phyloP scores from a whole-genome alignment of 2,113 vertebrate genomes.

The Carettochelys insculpta region DNA sequence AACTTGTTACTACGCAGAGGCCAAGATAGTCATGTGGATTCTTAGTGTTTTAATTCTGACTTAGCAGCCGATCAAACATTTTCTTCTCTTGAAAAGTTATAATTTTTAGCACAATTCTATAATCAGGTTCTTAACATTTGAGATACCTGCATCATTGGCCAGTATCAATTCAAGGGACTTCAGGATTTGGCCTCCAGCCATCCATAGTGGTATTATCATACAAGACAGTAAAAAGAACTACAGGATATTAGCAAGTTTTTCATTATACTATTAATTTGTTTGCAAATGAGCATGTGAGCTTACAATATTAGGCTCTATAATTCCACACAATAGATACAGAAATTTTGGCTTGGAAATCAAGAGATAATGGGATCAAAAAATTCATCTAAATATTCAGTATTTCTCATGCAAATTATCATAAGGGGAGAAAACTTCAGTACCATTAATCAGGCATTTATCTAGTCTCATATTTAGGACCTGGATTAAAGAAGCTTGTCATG shows the following conservation, averaged over 20 bases:
- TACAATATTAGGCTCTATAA: background rate
- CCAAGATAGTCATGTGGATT: background rate
- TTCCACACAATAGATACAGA: rapidly evolving
- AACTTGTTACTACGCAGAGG: no score
- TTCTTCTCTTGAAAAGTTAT: background rate
- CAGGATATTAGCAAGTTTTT: background rate
- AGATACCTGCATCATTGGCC: background rate
- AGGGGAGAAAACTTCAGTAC: background rate
- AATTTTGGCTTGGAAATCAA: background rate
- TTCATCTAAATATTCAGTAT: background rate
- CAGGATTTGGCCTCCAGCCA: background rate
- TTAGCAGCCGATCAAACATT: background rate
- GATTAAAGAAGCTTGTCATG: background rate
- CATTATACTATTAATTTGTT: background rate
- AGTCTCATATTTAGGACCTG: background rate
- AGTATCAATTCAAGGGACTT: background rate
- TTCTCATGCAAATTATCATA: background rate
- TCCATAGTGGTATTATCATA: background rate
- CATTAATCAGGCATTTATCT: conserved; percentile 3
- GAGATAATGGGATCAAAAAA: background rate
- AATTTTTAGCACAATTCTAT: background rate
- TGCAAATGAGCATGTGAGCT: background rate
- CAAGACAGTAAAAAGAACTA: background rate
- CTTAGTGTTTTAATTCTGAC: background rate
- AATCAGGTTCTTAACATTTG: background rate